phyloP scores from a whole-genome alignment of 2,888 invertebrate species.

The Drosophila setosimentum region DNA sequence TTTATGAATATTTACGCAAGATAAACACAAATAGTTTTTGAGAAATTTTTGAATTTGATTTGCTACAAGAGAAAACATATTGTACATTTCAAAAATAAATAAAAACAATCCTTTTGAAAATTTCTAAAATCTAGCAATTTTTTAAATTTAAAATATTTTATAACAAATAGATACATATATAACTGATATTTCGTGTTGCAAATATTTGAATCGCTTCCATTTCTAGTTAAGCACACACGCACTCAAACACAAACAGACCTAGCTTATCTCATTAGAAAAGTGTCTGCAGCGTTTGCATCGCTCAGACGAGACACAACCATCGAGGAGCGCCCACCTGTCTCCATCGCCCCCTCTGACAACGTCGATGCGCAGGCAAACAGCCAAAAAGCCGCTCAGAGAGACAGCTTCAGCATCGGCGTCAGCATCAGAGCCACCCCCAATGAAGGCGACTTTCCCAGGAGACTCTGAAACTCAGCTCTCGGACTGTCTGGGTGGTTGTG shows the following conservation, averaged over 20 bases:
- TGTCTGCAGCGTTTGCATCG: slow-evolving; percentile 65
- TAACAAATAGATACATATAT: background rate
- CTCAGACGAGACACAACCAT: slow-evolving; percentile 63
- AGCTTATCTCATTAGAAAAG: slow-evolving; percentile 71
- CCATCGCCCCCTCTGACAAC: background rate
- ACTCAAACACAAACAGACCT: slow-evolving; percentile 7
- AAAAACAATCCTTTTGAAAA: background rate
- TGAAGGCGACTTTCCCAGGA: slow-evolving; percentile 6
- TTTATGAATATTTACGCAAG: background rate
- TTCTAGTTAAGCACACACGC: slow-evolving; percentile 3
- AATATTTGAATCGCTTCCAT: background rate
- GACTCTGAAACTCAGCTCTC: slow-evolving; percentile 14
- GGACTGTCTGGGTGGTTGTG: slow-evolving; percentile 7
- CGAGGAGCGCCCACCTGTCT: slow-evolving; percentile 23
- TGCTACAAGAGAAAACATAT: background rate
- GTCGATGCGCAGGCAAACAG: slow-evolving; percentile 55
- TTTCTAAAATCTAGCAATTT: background rate
- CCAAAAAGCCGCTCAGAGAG: slow-evolving; percentile 53
- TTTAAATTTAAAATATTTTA: background rate
- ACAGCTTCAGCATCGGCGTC: slow-evolving; percentile 9
- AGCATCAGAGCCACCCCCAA: slow-evolving; percentile 55
- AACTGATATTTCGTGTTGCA: background rate
- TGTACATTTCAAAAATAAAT: background rate
- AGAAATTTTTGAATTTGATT: background rate
- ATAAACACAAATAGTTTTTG: background rate